A percentile compares a stretch with the other conserved stretches of the same genome.
phyloP scores from a whole-genome alignment of 2,888 invertebrate species.

The Antitype chi region DNA sequence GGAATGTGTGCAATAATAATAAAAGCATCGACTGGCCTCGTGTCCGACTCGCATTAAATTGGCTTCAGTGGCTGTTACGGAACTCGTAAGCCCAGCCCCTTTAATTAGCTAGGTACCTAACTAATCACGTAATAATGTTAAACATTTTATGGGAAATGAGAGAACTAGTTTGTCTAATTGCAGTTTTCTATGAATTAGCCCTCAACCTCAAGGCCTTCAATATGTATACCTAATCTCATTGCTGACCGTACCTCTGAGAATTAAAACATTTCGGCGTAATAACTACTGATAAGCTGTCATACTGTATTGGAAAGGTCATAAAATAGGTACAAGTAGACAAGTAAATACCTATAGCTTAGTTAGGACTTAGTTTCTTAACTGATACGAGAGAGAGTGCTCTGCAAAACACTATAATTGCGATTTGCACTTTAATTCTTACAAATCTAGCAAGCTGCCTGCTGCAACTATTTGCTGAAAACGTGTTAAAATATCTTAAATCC shows the following conservation, averaged over 20 bases:
- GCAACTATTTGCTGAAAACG: background rate
- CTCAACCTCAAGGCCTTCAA: background rate
- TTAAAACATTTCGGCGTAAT: background rate
- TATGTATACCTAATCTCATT: background rate
- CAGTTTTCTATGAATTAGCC: background rate
- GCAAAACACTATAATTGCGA: conserved; percentile 8
- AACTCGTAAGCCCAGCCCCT: background rate
- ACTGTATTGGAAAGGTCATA: background rate
- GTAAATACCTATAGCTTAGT: background rate
- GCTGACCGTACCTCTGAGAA: background rate
- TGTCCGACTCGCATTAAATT: conserved; percentile 30
- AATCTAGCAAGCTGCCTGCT: background rate
- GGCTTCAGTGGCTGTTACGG: conserved; percentile 33
- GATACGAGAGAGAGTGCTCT: background rate
- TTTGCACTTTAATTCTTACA: conserved; percentile 3
- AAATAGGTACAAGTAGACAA: background rate
- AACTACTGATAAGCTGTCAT: background rate
- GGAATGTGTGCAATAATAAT: conserved; percentile 40
- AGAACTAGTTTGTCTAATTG: background rate
- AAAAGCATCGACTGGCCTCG: conserved; percentile 15
- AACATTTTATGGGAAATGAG: background rate
- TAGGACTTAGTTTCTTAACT: background rate
- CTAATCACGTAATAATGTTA: background rate
- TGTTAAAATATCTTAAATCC: background rate
- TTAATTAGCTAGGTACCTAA: conserved; percentile 11